phyloP scores from a whole-genome alignment of 1,140 invertebrate species.

The Melitaea cinxia region DNA sequence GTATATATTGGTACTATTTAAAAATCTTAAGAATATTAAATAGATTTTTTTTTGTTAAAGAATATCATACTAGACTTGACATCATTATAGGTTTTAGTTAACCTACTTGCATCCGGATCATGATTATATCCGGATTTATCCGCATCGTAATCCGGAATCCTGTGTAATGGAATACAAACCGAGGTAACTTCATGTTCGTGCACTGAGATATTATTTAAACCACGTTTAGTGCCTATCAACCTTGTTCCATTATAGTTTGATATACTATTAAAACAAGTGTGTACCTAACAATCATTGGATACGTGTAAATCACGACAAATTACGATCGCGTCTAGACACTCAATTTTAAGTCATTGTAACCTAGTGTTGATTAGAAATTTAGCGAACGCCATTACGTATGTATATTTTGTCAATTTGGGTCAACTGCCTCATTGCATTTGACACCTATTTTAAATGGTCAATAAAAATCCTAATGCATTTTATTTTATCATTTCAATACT shows the following conservation, averaged over 20 bases:
- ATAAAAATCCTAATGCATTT: neutral
- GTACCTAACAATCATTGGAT: slow-evolving; percentile 43
- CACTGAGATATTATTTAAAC: slow-evolving; percentile 1
- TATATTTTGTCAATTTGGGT: slow-evolving; percentile 56
- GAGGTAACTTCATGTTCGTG: slow-evolving; percentile 23
- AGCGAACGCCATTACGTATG: slow-evolving; percentile 47
- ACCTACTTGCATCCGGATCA: slow-evolving; percentile 6
- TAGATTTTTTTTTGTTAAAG: too few species aligned
- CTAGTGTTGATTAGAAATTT: slow-evolving; percentile 61
- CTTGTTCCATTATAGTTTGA: slow-evolving; percentile 42
- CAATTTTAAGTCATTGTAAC: slow-evolving; percentile 61
- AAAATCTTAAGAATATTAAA: too few species aligned
- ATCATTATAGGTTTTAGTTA: too few species aligned
- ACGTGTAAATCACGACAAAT: slow-evolving; percentile 57
- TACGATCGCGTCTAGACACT: slow-evolving; percentile 62
- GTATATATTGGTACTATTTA: too few species aligned
- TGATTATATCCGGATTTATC: too few species aligned
- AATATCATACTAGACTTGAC: too few species aligned
- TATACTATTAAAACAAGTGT: slow-evolving; percentile 29
- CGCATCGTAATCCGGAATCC: slow-evolving; percentile 10
- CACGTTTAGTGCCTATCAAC: slow-evolving; percentile 40
- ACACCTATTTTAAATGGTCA: slow-evolving; percentile 9
- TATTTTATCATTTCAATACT: neutral
- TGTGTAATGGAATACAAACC: slow-evolving; percentile 17
- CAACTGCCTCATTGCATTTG: slow-evolving; percentile 26